Base-by-base conservation (phyloP, 1,140 invertebrate species). In the Trichomalopsis sarcophagae region DNA sequence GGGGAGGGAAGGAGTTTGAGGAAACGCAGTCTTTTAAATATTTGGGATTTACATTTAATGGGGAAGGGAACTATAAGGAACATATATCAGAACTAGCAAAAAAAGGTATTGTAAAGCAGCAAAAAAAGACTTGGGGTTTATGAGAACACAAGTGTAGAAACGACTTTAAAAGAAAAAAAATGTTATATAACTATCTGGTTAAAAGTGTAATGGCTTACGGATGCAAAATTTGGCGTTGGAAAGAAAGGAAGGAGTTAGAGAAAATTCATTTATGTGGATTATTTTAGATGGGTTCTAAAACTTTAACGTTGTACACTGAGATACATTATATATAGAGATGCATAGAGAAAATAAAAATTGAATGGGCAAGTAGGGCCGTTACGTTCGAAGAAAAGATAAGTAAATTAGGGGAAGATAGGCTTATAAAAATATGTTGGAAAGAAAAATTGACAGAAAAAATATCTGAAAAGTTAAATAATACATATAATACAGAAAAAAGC, bases 221-320 rank as follows among this genome's bases (percentile, higher is more conserved):
- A 11, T 55, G 2, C 2, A 79, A 88, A 83, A 86, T 87, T 47
- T 88, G 84, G 84, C 82, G 86, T 1, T 88, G 86, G 84, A 30
- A 74, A 73, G 82, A 86, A 73, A 79, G 2, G 40, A 50, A 75
- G 76, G 47, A 78, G 84, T 68, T 68, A 4, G 66, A 68, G n/a
- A 68, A 23, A n/a, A n/a, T 68, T 13, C 66, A 68, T n/a, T n/a
- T n/a, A n/a, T n/a, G n/a, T 69, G 14, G 23, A 74, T 14, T 85
- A 88, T 44, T 33, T 79, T 5, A 87, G 78, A 62, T 88, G 87
- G 86, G 55, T 82, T 6, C 14, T 87, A 13, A 79, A 82, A 50
- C 55, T 87, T 14, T 82, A 87, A 0, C 77, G 79, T 62, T 55
- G 62, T 47, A 88, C 86, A 0, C 86, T 84, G 3, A 85, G 82